A percentile compares a stretch with the other conserved stretches of the same genome.
Conservation (phyloP, 2,888 invertebrate genomes). For the Cremastinae sp. region DNA sequence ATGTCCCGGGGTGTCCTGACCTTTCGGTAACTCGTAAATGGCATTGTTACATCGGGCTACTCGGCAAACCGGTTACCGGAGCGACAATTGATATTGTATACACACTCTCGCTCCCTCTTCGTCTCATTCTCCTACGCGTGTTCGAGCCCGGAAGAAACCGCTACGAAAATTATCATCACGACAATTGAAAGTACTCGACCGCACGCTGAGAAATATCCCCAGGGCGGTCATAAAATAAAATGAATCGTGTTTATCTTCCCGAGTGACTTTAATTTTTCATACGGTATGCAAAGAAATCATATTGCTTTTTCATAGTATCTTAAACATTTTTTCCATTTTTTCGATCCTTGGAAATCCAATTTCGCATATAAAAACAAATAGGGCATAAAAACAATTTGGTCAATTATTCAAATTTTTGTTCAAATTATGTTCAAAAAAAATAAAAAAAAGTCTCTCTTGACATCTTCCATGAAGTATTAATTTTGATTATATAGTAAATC, state of each 20-base stretch:
- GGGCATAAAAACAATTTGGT: too few species aligned
- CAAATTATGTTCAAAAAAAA: too few species aligned
- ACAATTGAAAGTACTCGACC: conserved; percentile 31
- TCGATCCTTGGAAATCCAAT: too few species aligned
- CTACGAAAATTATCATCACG: conserved; percentile 32
- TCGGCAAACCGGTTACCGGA: conserved; percentile 29
- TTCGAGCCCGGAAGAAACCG: conserved; percentile 15
- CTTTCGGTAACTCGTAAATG: conserved; percentile 14
- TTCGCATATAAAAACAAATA: too few species aligned
- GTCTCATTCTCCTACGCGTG: neutral
- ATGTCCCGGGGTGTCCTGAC: conserved; percentile 22
- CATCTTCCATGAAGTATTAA: too few species aligned
- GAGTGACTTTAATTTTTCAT: conserved; percentile 38
- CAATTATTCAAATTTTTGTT: too few species aligned
- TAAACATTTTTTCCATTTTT: too few species aligned
- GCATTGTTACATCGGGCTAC: conserved; percentile 39
- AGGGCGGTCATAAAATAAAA: conserved; percentile 10
- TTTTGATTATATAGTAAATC: too few species aligned
- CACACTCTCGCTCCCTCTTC: neutral
- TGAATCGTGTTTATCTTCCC: conserved; percentile 42
- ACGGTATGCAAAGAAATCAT: neutral
- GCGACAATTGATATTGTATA: conserved; percentile 18
- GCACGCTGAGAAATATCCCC: conserved; percentile 15
- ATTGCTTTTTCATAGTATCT: too few species aligned
- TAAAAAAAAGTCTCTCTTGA: too few species aligned